Conservation (phyloP, 2,113 vertebrate species). For the Cryptomyrus ogoouensis region DNA sequence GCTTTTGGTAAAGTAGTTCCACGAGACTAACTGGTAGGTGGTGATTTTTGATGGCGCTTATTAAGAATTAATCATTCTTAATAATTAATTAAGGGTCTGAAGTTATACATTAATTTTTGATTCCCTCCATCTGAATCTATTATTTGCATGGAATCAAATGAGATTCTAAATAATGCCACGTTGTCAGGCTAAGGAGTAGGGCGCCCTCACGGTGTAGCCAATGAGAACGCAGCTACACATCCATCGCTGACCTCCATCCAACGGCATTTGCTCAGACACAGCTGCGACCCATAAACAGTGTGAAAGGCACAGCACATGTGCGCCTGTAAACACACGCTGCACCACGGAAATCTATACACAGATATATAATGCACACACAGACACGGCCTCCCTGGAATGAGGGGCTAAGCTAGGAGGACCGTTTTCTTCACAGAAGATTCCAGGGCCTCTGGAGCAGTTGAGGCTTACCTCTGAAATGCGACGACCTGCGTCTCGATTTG, state of each 20-base stretch:
- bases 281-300: background rate
- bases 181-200: background rate
- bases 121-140: slow-evolving; percentile 51
- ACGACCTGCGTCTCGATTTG: background rate
- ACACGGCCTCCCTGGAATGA: background rate
- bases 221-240: background rate
- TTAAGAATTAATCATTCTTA: slow-evolving; percentile 68
- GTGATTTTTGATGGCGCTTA: slow-evolving; percentile 64
- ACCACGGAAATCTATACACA: background rate
- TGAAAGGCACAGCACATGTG: background rate
- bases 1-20: slow-evolving; percentile 38
- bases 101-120: slow-evolving; percentile 66
- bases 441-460: background rate
- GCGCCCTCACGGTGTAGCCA: background rate
- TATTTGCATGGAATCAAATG: slow-evolving; percentile 62
- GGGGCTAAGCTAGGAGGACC: background rate
- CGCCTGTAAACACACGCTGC: background rate
- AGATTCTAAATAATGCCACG: slow-evolving; percentile 52
- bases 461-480: background rate
- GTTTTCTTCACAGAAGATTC: background rate
- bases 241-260: background rate
- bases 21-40: slow-evolving; percentile 56
- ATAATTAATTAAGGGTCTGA: slow-evolving; percentile 64
- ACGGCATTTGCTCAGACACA: background rate
- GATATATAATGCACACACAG: background rate